Base-by-base conservation (phyloP, 64 coral and sea anemone species). In the Stichodactyla mertensii region DNA sequence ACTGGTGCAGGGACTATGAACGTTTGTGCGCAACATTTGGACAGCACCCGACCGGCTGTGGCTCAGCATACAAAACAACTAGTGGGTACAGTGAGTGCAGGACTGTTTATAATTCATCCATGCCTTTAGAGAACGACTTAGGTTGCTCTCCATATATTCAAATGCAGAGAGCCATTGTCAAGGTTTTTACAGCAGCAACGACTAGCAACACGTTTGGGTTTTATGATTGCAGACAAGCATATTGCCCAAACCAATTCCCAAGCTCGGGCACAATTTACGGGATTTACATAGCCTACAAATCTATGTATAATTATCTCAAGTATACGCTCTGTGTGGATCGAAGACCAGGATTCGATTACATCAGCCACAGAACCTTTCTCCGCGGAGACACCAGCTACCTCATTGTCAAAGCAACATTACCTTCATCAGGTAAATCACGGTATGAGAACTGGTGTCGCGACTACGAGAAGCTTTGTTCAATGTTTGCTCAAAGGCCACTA, bases 1-100 rank as follows among this genome's bases (percentile, higher is more conserved):
- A 90, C 54, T 90, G 89, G 89, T 90, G 89, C 28, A 58, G 82
- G 23, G 89, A 90, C 28, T 90, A 90, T 79, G 62, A 90, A 77
- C 61, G 67, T 2, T 80, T 90, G 16, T 90, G 89, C 60, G 14
- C 52, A 13, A 86, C 51, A 10, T 90, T 57, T 85, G 66, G 89
- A 53, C 79, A 85, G 57, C 52, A 53, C 16, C 89, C 89, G 10
- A 90, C 89, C 0, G 89, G 89, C 15, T 90, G 89, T 71, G 89
- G 89, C n/a, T n/a, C 53, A 16, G 54, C 60, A 6, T 85, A 58
- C 59, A 58, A 77, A 66, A 70, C 55, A 5, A 23, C 16, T 52
- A 53, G 57, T 10, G 82, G 19, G 4, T 57, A 77, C 45, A 62
- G 55, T 54, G 55, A 58, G 8, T 90, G 89, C 83, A 55, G 20